Percentiles rank a stretch among this genome's conserved stretches.
These are phyloP conservation scores for Balaenoptera acutorostrata DNA, from an alignment of 2,113 vertebrate genomes.

Conservation along the genomic window DNA sequence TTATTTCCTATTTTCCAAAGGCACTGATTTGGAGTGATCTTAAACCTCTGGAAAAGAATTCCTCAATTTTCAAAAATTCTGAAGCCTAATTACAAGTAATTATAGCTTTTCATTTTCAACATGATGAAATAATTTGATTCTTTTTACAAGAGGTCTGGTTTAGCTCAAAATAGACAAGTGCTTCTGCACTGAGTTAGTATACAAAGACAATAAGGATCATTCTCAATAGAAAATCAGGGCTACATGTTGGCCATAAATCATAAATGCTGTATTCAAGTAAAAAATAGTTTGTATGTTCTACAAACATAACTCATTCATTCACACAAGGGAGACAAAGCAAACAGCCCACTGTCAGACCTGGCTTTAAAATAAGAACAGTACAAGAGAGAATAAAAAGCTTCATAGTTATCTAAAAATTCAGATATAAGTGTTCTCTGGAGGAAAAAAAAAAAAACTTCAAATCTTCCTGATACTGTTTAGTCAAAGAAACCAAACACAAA, in stretches of 20 bases:
- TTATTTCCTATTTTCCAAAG: slow-evolving; percentile 94
- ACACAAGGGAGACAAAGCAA: slow-evolving; percentile 88
- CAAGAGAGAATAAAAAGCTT: slow-evolving; percentile 69
- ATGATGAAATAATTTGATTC: slow-evolving; percentile 99
- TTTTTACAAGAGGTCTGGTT: slow-evolving; percentile 98
- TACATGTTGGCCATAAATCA: slow-evolving; percentile 92
- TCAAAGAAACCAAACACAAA: slow-evolving; percentile 63
- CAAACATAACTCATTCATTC: slow-evolving; percentile 83
- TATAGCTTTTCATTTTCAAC: slow-evolving; percentile 99
- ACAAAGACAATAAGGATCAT: slow-evolving; percentile 95
- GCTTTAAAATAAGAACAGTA: slow-evolving; percentile 76
- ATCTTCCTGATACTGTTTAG: slow-evolving; percentile 41
- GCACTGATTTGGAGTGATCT: slow-evolving; percentile 92
- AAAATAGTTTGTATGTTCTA: slow-evolving; percentile 86
- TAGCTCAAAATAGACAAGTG: slow-evolving; percentile 97
- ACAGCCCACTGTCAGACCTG: slow-evolving; percentile 78
- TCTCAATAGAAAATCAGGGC: slow-evolving; percentile 89
- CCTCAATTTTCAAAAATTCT: slow-evolving; percentile 91
- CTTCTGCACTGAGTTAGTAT: slow-evolving; percentile 93
- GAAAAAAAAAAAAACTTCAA: slow-evolving; percentile 40
- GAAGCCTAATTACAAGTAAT: slow-evolving; percentile 99
- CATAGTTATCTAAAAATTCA: slow-evolving; percentile 71
- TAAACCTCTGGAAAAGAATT: slow-evolving; percentile 92
- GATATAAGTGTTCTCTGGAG: slow-evolving; percentile 61
- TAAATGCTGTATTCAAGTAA: slow-evolving; percentile 88